Base-by-base conservation (phyloP, 2,797 vertebrate genomes). In the Galago senegalensis region DNA sequence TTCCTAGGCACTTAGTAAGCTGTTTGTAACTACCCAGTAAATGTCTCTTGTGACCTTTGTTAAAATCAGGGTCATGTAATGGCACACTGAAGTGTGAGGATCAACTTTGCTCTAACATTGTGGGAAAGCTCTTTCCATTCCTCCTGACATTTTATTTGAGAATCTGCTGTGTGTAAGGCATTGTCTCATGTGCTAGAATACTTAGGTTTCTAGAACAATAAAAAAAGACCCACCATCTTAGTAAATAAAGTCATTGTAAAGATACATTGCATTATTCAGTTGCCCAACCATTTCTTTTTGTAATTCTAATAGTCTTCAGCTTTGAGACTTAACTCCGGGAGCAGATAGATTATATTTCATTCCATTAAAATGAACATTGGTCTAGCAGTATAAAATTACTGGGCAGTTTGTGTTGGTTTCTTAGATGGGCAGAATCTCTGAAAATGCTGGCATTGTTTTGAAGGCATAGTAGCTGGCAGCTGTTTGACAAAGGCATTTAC, bases 351-450 rank as follows among this genome's bases (percentile, higher is more conserved):
- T 65, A 21, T 82, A 49, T 89, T 76, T 89, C 34, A 31, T 43
- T 89, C 77, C 93, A 61, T 91, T 77, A 73, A 93, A 82, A 95
- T 7, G 25, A 87, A 12, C 25, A 20, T 29, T 46, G 18, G 85
- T 70, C 43, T 65, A 70, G 18, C 11, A 23, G 11, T 49, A 11
- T 56, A 72, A 92, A 88, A 43, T 81, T 34, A 87, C 7, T 34
- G 76, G 60, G 4, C 18, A 77, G 60, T 72, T 67, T 89, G 31
- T 80, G 23, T 86, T 23, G 46, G 7, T 21, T 94, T 4, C 14
- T 89, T 37, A 53, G 27, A 65, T 76, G 18, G 17, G 13, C 7
- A 65, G 31, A 7, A 53, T 53, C 53, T 91, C 63, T 69, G 67
- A 95, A 95, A 65, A 92, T 67, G 16, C 13, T 25, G 61, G 21